Base-by-base conservation (phyloP, 2,888 invertebrate genomes). In the Andrena bicolor region DNA sequence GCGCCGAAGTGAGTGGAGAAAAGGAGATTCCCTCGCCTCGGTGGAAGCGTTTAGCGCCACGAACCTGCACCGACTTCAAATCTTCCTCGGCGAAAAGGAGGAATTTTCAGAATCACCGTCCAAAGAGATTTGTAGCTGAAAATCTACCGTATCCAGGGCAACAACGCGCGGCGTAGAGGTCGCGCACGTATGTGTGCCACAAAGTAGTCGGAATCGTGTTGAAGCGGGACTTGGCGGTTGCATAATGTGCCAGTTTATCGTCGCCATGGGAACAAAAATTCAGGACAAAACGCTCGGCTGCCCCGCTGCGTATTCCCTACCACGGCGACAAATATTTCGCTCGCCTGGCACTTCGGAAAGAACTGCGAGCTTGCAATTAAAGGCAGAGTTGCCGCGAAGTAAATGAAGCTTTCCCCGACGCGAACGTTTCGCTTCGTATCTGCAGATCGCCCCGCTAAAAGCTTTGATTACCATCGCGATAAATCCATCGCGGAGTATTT, bases 241-340 rank as follows among this genome's bases (percentile, higher is more conserved):
- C 79, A 71, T 80, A 78, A 80, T 80, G 71, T 60, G 65, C 70
- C 79, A 80, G 70, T 64, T 80, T 80, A 78, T 65, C 65, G 77
- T 28, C 56, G 63, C 48, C 28, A 41, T 8, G 48, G 20, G 79
- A 41, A 49, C 64, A 80, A 78, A 80, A 78, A 78, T 78, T 70
- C 35, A 41, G 35, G 23, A 60, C 65, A 65, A 64, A 74, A 28
- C 60, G 26, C 13, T 6, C 23, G 41, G 16, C 28, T 53, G 30
- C 32, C 48, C 41, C 51, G 41, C 28, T 0, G 6, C 49, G 64
- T 41, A 61, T 49, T 41, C 49, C 16, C 16, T 2, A 0, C 16
- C 16, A 1, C 41, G 16, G 5, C 16, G 41, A 5, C 1, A 65
- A 51, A 76, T 48, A 41, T 32, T 60, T 56, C 56, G 1, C 1